Conservation (phyloP, 2,797 vertebrate species). For the Falco cherrug region DNA sequence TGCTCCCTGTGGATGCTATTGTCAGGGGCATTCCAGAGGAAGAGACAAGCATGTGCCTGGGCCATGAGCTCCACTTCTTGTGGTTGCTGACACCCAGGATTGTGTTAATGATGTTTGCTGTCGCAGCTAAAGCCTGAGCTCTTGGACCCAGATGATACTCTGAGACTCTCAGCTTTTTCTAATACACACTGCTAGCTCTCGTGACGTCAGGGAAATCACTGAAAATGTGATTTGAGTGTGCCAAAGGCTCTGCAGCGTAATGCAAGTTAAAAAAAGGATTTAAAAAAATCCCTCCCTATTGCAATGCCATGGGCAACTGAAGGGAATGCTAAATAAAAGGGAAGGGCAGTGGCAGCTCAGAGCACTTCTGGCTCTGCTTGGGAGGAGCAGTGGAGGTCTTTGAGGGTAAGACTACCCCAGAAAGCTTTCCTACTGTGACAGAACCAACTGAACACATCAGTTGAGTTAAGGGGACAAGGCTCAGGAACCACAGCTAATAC, state of each 20-base stretch:
- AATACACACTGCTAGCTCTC: background rate
- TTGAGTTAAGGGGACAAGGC: background rate
- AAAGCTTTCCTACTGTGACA: background rate
- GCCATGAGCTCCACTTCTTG: background rate
- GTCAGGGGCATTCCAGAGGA: fast-evolving
- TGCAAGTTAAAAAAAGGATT: background rate
- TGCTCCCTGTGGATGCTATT: background rate
- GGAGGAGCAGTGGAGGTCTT: background rate
- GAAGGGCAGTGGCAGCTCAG: background rate
- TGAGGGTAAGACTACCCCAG: fast-evolving
- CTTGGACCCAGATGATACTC: background rate
- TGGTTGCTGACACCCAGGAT: background rate
- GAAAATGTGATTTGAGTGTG: fast-evolving
- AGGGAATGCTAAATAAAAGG: background rate
- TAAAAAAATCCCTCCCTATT: background rate
- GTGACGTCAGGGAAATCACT: fast-evolving
- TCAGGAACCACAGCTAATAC: background rate
- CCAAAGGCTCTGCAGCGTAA: background rate
- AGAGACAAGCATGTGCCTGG: background rate
- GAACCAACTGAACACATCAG: background rate
- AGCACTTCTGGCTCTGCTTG: background rate
- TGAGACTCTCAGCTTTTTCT: background rate
- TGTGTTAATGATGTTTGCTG: fast-evolving
- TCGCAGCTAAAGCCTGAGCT: background rate
- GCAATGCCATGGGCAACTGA: background rate